Evolutionary conservation across 2,888 invertebrate genomes (phyloP), one percentile per base, ranked within the genome.

Genomic region (Criorhina ranunculi): DNA sequence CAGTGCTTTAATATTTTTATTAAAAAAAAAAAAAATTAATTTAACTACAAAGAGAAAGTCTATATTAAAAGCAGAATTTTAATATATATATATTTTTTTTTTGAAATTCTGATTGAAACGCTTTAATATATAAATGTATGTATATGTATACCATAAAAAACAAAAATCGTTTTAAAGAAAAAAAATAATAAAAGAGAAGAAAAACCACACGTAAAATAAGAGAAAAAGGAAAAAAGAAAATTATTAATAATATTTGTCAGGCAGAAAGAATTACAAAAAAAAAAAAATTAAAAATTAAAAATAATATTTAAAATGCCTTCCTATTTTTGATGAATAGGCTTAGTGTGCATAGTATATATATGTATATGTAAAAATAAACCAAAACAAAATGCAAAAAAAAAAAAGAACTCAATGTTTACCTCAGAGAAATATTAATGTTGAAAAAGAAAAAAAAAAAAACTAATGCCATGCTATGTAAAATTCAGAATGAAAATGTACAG

Each of bases 311-410:
- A 79, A 80, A 85, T 85, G 85, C 85, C 85, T 85, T 85, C 85
- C 85, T 85, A 85, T 85, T 85, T 85, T 80, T 33, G 24, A 80
- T 70, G 80, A 85, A 85, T 85, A 85, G 85, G 85, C 85, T 80
- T 80, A 80, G 85, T 80, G 85, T 85, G 85, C 85, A 85, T 85
- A 76, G 53, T 64, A 80, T 70, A 55, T 77, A 78, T 62, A 62
- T 62, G 49, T 70, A 64, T 55, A 60, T 70, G 64, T 75, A 76
- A 62, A 78, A 60, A 76, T 53, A 51, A 49, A 75, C 51, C 15
- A 59, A 37, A 42, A 77, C 24, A 37, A 66, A 55, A 72, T 49
- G 19, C 2, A 64, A 69, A 51, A 49, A 57, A 70, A 57, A 64
- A 46, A 62, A 15, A 60, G 37, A 64, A 66, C 59, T 82, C 53